A percentile compares a stretch with the other conserved stretches of the same genome.
These are phyloP conservation scores for Orientallactaga bullata DNA, from an alignment of 2,113 vertebrate species.

Conservation along the genomic window DNA sequence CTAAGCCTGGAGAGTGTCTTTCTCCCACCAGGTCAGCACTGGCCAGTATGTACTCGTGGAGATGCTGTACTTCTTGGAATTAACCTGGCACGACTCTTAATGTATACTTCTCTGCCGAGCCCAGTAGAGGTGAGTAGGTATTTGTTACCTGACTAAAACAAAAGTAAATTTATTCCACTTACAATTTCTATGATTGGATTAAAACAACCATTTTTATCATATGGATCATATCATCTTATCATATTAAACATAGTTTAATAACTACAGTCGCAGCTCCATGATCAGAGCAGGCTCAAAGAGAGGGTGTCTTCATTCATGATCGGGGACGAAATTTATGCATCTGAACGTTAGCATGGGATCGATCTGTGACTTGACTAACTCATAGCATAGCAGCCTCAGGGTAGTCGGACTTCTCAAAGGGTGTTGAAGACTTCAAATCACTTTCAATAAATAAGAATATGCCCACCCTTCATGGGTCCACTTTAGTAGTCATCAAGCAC, in stretches of 20 bases:
- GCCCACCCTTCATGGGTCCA: not conserved
- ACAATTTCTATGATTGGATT: not conserved
- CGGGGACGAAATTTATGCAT: not conserved
- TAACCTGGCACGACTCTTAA: not conserved
- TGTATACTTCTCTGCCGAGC: not conserved
- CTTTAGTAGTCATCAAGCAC: not conserved
- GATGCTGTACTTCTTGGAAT: not conserved
- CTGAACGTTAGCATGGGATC: not conserved
- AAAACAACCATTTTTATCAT: not conserved
- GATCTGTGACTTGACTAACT: not conserved
- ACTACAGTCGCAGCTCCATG: not conserved
- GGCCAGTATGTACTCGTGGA: rapidly evolving
- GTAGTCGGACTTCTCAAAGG: not conserved
- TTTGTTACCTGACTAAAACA: not conserved
- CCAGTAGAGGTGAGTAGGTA: not conserved
- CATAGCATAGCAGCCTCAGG: not conserved
- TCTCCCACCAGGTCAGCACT: not conserved
- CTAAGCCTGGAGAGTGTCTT: not conserved
- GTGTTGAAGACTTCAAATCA: not conserved
- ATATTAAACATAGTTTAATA: too few species aligned
- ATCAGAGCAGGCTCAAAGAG: not conserved
- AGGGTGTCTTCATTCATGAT: not conserved
- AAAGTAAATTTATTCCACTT: not conserved
- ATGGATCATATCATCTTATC: too few species aligned
- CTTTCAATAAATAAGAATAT: not conserved